Evolutionary conservation across 2,888 invertebrate genomes (phyloP).

Genomic region (Mythimna pallens): DNA sequence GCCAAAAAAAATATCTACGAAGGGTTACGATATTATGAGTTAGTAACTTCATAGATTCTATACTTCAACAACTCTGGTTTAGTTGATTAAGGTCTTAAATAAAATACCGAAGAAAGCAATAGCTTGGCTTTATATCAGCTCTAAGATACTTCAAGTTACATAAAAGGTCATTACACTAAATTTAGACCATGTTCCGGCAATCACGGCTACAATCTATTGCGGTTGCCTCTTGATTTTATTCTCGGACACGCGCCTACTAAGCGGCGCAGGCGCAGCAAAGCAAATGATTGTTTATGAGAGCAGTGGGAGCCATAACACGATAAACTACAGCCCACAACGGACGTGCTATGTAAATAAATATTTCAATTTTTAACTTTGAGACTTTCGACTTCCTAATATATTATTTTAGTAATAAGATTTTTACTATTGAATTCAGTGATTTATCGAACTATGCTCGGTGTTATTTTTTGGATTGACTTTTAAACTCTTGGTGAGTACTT

Average conservation of each 20-base stretch:
- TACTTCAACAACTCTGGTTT: not conserved
- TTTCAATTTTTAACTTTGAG: not conserved
- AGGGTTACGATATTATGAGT: no score
- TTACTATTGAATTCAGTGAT: constrained; percentile 26
- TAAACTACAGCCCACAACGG: constrained; percentile 24
- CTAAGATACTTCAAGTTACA: constrained; percentile 15
- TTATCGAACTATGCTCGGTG: constrained; percentile 17
- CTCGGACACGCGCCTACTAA: constrained; percentile 9
- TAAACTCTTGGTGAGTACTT: constrained; percentile 34
- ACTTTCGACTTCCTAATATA: constrained; percentile 14
- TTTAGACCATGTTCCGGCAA: constrained; percentile 28
- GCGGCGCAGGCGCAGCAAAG: constrained; percentile 50
- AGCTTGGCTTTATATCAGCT: not conserved
- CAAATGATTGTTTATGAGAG: constrained; percentile 45
- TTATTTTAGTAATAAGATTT: not conserved
- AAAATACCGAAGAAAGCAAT: constrained; percentile 10
- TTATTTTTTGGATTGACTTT: constrained; percentile 50
- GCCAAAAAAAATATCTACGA: no score
- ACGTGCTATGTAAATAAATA: constrained; percentile 26
- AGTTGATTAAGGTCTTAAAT: not conserved
- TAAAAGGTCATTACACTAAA: constrained; percentile 48
- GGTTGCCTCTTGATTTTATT: constrained; percentile 32
- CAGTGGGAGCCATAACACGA: constrained; percentile 47
- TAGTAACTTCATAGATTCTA: not conserved
- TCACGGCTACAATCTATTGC: constrained; percentile 24